phyloP scores from a whole-genome alignment of 2,797 vertebrate species.

The Betta splendens region DNA sequence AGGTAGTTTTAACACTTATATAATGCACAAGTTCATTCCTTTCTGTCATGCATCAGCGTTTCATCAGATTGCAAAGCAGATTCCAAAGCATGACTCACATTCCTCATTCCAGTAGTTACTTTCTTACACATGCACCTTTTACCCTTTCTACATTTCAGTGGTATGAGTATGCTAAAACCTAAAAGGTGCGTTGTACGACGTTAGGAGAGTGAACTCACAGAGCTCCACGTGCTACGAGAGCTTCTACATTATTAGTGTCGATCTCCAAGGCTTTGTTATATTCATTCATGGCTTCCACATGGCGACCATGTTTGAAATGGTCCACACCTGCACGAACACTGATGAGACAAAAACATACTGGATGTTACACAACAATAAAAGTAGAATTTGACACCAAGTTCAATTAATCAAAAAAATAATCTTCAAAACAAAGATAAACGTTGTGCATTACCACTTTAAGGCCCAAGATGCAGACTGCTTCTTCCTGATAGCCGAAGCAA shows the following conservation, averaged over 20 bases:
- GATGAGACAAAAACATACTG: slow-evolving; percentile 7
- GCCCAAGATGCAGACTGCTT: slow-evolving; percentile 96
- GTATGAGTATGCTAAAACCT: neutral
- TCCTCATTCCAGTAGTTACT: no score
- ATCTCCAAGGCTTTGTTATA: slow-evolving; percentile 98
- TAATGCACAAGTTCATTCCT: neutral
- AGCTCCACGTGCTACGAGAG: slow-evolving; percentile 95
- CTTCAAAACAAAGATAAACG: no score
- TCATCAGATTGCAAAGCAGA: neutral
- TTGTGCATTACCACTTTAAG: slow-evolving; percentile 88
- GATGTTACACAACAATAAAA: neutral
- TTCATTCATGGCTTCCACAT: slow-evolving; percentile 98
- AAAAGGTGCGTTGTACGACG: neutral
- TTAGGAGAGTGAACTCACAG: slow-evolving; percentile 83
- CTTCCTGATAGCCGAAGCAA: slow-evolving; percentile 90
- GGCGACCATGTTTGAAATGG: slow-evolving; percentile 92
- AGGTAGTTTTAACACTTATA: no score
- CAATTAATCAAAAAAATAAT: neutral
- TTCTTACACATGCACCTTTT: no score
- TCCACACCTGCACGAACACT: slow-evolving; percentile 96
- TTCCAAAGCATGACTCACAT: no score
- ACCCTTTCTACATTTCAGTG: neutral
- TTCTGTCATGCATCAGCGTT: neutral
- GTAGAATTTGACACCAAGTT: neutral
- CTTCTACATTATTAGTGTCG: slow-evolving; percentile 93